Conservation (phyloP, 2,797 vertebrate species). For the Hephaestus fuliginosus region DNA sequence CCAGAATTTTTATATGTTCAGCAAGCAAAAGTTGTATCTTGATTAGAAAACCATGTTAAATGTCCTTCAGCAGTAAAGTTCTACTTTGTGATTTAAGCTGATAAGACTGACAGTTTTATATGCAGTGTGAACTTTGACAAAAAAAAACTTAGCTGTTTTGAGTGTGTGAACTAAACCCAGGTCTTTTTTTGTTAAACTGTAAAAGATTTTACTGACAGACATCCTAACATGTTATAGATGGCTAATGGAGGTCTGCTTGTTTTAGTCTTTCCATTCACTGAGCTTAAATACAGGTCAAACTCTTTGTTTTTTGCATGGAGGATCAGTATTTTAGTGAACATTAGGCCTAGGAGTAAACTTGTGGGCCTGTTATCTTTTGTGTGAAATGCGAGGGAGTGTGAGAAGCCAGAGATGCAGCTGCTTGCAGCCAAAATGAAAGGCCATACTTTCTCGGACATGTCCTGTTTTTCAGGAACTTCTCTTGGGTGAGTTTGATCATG, state of each 20-base stretch:
- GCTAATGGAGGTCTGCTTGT: constrained; percentile 9
- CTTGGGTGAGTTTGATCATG: not conserved
- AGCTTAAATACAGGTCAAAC: constrained; percentile 17
- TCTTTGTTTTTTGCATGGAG: constrained; percentile 28
- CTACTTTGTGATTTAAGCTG: not conserved
- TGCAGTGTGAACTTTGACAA: not conserved
- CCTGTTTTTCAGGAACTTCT: constrained; percentile 15
- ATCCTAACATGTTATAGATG: constrained; percentile 1
- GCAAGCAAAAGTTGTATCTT: not conserved
- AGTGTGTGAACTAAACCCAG: not conserved
- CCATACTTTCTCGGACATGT: constrained; percentile 27
- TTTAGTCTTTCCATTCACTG: constrained; percentile 14
- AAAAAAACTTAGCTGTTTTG: constrained; percentile 7
- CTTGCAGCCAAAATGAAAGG: constrained; percentile 33
- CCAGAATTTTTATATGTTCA: not conserved
- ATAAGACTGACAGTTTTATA: not conserved
- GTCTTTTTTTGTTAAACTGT: constrained; percentile 8
- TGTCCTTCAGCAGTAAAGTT: not conserved
- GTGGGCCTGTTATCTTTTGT: constrained; percentile 26
- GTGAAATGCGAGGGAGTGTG: constrained; percentile 15
- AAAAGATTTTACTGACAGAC: constrained; percentile 18
- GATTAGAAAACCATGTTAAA: no score
- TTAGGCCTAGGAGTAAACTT: not conserved
- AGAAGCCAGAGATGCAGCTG: constrained; percentile 6
- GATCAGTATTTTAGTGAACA: constrained; percentile 18